Evolutionary conservation across 35 echinoderm and acorn worm genomes (phyloP), one percentile per base, ranked within the genome.

Genomic region (Strongylocentrotus purpuratus): DNA sequence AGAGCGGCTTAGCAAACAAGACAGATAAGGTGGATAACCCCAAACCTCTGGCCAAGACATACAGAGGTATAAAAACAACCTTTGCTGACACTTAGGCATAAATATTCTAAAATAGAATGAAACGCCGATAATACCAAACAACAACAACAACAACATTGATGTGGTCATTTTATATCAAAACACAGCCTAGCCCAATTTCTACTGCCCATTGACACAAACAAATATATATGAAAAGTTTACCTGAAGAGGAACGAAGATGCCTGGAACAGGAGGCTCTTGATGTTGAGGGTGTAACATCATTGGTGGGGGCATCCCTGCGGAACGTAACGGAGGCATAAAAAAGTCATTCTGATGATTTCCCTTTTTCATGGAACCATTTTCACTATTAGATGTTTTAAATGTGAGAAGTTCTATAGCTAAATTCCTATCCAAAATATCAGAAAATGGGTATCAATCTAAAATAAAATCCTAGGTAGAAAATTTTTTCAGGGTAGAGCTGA

Each of bases 221-320:
- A 86, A 86, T 86, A 86, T 4, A 33, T 31, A 8, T 2, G 85
- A 18, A 5, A 0, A 7, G 2, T 2, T 88, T 88, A 88, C 87
- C 87, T 88, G 87, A 41, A 88, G 87, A 33, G 87, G 87, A 33
- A 88, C 87, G 35, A 88, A 88, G 45, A 88, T 88, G 31, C 32
- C 45, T 46, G 32, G 87, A 22, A 17, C 15, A 33, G 32, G 87
- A 10, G 15, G 87, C 13, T 33, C 15, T 88, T 88, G 87, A 17
- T 88, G 87, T 32, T 88, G 87, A 41, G 87, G 7, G 4, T 25
- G 45, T 5, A 33, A 17, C 87, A 88, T 88, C 87, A 88, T 88
- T 14, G 87, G 31, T 13, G 87, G 87, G 32, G 87, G 10, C 32
- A 41, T 41, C 10, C 31, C 87, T 88, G n/a, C 7, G 8, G 22